A percentile compares a stretch with the other conserved stretches of the same genome.
Conservation (phyloP, 2,797 vertebrate genomes). For the Danio kyathit region DNA sequence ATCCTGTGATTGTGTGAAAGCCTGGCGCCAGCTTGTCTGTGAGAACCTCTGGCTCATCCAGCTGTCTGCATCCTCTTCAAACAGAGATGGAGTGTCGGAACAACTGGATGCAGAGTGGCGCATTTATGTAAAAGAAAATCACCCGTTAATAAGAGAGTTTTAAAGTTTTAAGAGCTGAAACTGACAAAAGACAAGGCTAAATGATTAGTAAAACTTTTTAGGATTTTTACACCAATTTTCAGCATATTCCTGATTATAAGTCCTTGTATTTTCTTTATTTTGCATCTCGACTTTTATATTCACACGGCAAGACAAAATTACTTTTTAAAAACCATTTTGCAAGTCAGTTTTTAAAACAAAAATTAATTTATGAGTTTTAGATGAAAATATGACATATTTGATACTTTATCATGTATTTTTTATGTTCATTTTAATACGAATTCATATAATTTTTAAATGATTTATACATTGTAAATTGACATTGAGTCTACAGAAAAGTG, state of each 20-base stretch:
- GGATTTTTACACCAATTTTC: background rate
- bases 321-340: too few species aligned
- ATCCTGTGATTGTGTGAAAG: slow-evolving; percentile 82
- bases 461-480: too few species aligned
- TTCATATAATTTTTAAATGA: too few species aligned
- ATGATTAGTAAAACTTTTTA: background rate
- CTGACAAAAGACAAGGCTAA: too few species aligned
- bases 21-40: slow-evolving; percentile 82
- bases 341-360: too few species aligned
- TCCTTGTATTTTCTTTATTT: background rate
- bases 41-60: slow-evolving; percentile 72
- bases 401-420: too few species aligned
- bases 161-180: background rate
- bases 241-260: background rate
- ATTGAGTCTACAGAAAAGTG: too few species aligned
- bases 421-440: too few species aligned
- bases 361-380: too few species aligned
- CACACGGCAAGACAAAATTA: background rate
- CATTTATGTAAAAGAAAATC: background rate
- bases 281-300: background rate
- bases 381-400: too few species aligned
- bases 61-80: slow-evolving; percentile 65
- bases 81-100: slow-evolving; percentile 60
- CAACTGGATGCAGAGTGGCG: slow-evolving; percentile 57
- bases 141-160: too few species aligned